Evolutionary conservation across 2,888 invertebrate species (phyloP).

Genomic region (Actias luna): DNA sequence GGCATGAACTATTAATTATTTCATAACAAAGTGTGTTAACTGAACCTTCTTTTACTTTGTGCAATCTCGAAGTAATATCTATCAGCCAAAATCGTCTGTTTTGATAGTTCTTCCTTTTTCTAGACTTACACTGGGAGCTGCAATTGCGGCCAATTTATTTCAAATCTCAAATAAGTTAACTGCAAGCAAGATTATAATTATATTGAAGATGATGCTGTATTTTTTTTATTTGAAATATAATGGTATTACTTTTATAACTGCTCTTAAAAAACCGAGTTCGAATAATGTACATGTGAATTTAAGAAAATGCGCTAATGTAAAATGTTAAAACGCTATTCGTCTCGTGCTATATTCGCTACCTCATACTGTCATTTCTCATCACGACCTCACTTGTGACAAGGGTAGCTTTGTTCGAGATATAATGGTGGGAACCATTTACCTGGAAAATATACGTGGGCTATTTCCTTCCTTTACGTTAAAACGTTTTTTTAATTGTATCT

Average conservation of each 20-base stretch:
- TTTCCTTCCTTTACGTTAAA: slow-evolving; percentile 34
- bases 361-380: slow-evolving; percentile 61
- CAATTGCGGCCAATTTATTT: too few relatives aligned
- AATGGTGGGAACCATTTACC: slow-evolving; percentile 66
- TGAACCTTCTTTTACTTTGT: background rate
- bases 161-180: too few relatives aligned
- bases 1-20: background rate
- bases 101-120: background rate
- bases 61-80: background rate
- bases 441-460: slow-evolving; percentile 56
- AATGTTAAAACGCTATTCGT: slow-evolving; percentile 1
- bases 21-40: background rate
- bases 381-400: slow-evolving; percentile 66
- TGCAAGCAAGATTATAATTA: background rate
- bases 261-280: too few relatives aligned
- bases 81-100: background rate
- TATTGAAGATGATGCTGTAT: too few relatives aligned
- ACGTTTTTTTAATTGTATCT: slow-evolving; percentile 15
- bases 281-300: too few relatives aligned
- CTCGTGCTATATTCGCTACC: slow-evolving; percentile 22
- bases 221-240: too few relatives aligned
- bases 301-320: background rate
- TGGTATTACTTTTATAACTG: too few relatives aligned
- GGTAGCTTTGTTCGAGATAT: slow-evolving; percentile 66
- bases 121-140: too few relatives aligned